These are phyloP conservation scores for Fulmarus glacialis DNA, from an alignment of 2,113 vertebrate species.

Conservation along the genomic window DNA sequence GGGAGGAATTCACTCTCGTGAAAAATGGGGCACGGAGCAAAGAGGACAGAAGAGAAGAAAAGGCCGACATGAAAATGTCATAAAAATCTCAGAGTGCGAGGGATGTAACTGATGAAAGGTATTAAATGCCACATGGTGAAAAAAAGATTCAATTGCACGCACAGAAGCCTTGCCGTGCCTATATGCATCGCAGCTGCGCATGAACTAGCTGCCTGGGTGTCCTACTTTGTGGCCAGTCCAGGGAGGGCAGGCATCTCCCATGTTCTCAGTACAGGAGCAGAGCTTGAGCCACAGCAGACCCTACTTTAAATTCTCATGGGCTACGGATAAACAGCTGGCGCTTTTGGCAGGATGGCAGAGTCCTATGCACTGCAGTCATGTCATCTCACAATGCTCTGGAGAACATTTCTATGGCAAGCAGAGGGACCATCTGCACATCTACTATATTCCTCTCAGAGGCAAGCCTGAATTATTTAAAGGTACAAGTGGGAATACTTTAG, in stretches of 20 bases:
- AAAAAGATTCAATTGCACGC: fast-evolving
- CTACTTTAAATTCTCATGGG: background rate
- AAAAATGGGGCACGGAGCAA: constrained; percentile 24
- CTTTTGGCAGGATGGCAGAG: background rate
- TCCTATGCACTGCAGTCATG: fast-evolving
- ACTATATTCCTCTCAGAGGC: background rate
- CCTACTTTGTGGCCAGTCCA: background rate
- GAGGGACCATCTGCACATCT: background rate
- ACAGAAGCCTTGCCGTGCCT: background rate
- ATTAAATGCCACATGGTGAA: background rate
- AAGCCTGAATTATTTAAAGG: background rate
- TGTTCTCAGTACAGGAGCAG: background rate
- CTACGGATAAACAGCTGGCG: fast-evolving
- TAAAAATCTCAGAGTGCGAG: background rate
- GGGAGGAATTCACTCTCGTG: background rate
- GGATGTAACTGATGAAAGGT: background rate
- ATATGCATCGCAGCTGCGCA: background rate
- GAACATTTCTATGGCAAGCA: background rate
- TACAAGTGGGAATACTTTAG: background rate
- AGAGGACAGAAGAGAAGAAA: background rate
- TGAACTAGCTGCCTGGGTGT: background rate
- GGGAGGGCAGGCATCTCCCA: background rate
- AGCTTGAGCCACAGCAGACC: background rate
- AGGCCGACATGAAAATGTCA: background rate
- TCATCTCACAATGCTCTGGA: background rate